phyloP scores from a whole-genome alignment of 2,113 vertebrate genomes.

The Caloenas nicobarica region DNA sequence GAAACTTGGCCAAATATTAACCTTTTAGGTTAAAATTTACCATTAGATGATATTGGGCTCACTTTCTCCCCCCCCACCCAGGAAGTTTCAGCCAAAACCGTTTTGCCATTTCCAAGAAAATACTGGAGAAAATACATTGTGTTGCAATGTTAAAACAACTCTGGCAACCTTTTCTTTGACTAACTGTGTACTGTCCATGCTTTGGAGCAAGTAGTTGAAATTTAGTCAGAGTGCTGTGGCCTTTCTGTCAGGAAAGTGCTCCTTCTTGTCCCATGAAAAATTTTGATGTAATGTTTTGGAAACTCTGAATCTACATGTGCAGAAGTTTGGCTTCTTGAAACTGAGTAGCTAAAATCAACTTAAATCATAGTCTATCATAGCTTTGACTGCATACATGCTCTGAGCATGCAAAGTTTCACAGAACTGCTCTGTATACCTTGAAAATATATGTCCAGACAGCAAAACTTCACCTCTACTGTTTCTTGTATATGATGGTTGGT shows the following conservation, averaged over 20 bases:
- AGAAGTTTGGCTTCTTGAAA: background rate
- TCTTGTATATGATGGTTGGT: background rate
- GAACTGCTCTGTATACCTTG: background rate
- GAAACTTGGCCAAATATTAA: background rate
- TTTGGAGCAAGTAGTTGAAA: background rate
- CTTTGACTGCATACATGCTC: background rate
- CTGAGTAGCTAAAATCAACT: background rate
- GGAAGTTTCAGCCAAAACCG: background rate
- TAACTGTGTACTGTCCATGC: background rate
- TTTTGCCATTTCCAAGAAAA: slow-evolving; percentile 46
- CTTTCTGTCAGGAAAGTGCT: background rate
- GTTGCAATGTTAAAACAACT: slow-evolving; percentile 32
- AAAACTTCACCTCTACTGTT: background rate
- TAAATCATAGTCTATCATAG: background rate
- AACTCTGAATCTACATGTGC: background rate
- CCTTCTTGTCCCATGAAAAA: background rate
- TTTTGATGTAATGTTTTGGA: background rate
- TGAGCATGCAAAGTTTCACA: background rate
- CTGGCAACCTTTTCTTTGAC: background rate
- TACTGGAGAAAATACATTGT: background rate
- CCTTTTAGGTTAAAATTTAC: background rate
- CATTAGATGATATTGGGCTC: background rate
- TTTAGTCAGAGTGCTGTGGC: background rate
- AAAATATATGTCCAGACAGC: background rate
- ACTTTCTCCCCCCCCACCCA: background rate